Evolutionary conservation across 2,888 invertebrate species (phyloP).

Genomic region (Machimus rusticus): DNA sequence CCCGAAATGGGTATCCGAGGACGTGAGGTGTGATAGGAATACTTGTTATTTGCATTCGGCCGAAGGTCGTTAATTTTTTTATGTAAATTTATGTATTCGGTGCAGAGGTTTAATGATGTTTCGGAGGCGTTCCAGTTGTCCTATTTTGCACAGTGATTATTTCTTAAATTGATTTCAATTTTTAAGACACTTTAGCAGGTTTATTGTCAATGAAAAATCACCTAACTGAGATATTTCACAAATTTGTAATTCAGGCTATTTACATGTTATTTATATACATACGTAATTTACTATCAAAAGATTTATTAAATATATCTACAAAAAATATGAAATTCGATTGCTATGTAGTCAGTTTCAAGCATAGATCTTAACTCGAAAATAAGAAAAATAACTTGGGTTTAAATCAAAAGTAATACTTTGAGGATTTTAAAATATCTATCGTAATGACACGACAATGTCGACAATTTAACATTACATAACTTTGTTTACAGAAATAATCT

Average conservation of each 20-base stretch:
- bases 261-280: too few species aligned
- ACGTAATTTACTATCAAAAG: too few species aligned
- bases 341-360: too few species aligned
- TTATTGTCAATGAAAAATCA: not conserved
- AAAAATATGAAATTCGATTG: too few species aligned
- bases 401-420: too few species aligned
- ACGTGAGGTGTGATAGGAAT: not conserved
- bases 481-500: too few species aligned
- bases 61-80: not conserved
- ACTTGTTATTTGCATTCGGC: not conserved
- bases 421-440: too few species aligned
- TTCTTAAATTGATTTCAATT: not conserved
- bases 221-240: not conserved
- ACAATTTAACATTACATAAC: too few species aligned
- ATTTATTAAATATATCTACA: too few species aligned
- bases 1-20: not conserved
- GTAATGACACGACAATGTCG: too few species aligned
- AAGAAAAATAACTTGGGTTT: too few species aligned
- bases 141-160: not conserved
- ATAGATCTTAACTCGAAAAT: too few species aligned
- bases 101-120: not conserved
- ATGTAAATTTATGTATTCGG: not conserved
- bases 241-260: not conserved
- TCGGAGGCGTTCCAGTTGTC: not conserved
- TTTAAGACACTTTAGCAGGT: not conserved